phyloP scores from a whole-genome alignment of 2,113 vertebrate genomes.

The Arenaria interpres region DNA sequence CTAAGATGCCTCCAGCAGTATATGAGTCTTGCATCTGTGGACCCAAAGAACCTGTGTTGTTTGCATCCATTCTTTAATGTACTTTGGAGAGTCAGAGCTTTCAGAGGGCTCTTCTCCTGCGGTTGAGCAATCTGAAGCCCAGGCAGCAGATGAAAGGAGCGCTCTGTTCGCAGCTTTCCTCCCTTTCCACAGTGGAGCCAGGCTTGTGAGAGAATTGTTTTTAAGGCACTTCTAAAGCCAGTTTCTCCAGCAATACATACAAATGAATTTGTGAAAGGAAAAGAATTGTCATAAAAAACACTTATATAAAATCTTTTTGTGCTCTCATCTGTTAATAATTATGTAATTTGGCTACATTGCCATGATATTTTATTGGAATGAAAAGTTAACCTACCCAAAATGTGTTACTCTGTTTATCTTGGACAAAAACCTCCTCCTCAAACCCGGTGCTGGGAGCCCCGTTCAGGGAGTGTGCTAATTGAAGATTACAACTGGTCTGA shows the following conservation, averaged over 20 bases:
- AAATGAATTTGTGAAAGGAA: neutral
- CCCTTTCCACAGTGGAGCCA: neutral
- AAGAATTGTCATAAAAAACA: neutral
- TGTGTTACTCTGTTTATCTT: slow-evolving; percentile 21
- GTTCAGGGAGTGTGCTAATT: neutral
- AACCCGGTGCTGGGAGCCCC: neutral
- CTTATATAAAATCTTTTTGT: neutral
- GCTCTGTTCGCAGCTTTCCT: neutral
- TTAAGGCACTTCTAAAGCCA: neutral
- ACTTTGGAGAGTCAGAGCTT: neutral
- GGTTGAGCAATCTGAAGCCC: neutral
- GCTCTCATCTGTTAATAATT: slow-evolving; percentile 31
- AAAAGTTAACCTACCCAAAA: neutral
- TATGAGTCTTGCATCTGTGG: fast-evolving
- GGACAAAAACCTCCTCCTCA: neutral
- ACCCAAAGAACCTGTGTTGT: neutral
- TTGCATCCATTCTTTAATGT: neutral
- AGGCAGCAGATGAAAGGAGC: slow-evolving; percentile 24
- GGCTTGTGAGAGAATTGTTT: slow-evolving; percentile 10
- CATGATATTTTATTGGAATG: neutral
- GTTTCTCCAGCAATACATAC: neutral
- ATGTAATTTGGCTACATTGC: neutral
- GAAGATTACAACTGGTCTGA: neutral
- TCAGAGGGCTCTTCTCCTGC: neutral
- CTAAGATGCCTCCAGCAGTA: neutral